Evolutionary conservation across 2,888 invertebrate species (phyloP).

Genomic region (Zaprionus lineosus): DNA sequence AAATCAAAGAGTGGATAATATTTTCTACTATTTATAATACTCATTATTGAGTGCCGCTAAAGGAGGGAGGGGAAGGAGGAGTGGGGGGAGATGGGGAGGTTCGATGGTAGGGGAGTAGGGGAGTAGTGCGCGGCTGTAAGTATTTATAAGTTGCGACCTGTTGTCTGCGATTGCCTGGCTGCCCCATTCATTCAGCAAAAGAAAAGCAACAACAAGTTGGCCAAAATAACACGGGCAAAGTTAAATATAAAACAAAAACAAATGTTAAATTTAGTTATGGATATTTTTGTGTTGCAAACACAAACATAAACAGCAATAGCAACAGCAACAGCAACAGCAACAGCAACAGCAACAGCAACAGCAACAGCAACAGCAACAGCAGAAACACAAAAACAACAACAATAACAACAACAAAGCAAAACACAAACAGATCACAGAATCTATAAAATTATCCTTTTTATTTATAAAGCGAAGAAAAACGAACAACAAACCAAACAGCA

Average conservation of each 20-base stretch:
- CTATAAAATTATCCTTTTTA: constrained; percentile 68
- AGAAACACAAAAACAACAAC: constrained; percentile 11
- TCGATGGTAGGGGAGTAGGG: neutral
- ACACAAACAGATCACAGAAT: constrained; percentile 34
- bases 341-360: constrained; percentile 5
- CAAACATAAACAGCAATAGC: constrained; percentile 4
- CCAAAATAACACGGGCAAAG: constrained; percentile 60
- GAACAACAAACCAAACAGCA: constrained; percentile 34
- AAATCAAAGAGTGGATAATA: constrained; percentile 57
- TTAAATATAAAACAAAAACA: constrained; percentile 76
- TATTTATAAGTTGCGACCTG: constrained; percentile 66
- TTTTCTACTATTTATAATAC: neutral
- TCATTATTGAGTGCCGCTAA: neutral
- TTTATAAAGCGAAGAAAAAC: constrained; percentile 46
- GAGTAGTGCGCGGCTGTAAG: constrained; percentile 29
- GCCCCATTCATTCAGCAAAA: constrained; percentile 52
- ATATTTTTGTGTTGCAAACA: constrained; percentile 60
- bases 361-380: too few species aligned
- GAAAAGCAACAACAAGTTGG: constrained; percentile 54
- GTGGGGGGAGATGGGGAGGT: constrained; percentile 7
- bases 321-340: too few species aligned
- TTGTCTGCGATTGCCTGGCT: constrained; percentile 59
- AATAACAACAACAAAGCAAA: neutral
- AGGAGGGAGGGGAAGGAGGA: neutral
- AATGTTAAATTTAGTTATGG: constrained; percentile 75